Evolutionary conservation across 2,888 invertebrate species (phyloP).

Genomic region (Punctoribates punctum): DNA sequence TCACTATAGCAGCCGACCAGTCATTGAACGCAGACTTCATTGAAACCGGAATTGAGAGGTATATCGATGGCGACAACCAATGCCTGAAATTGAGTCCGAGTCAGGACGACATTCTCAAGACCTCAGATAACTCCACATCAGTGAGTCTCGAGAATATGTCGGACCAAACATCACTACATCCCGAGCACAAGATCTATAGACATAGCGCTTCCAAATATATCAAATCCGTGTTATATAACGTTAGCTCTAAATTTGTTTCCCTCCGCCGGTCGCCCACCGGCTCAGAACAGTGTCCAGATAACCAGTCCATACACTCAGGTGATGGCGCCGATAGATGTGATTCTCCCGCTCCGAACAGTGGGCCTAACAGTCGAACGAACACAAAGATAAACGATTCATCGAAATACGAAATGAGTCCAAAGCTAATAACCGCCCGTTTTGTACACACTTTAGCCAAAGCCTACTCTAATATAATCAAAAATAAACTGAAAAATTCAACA

Average conservation of each 20-base stretch:
- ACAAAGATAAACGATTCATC: constrained; percentile 43
- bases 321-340: constrained; percentile 28
- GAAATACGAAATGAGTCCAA: constrained; percentile 46
- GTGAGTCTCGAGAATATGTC: constrained; percentile 55
- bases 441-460: constrained; percentile 53
- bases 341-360: not conserved
- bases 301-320: constrained; percentile 22
- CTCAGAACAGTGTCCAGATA: constrained; percentile 30
- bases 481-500: constrained; percentile 50
- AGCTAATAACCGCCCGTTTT: constrained; percentile 48
- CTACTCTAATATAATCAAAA: constrained; percentile 53
- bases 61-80: not conserved
- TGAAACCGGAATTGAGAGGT: constrained; percentile 61
- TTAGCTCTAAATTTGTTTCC: constrained; percentile 48
- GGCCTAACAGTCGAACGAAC: not conserved
- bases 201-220: constrained; percentile 59
- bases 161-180: constrained; percentile 61
- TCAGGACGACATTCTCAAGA: constrained; percentile 51
- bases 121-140: constrained; percentile 53
- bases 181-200: constrained; percentile 71
- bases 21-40: constrained; percentile 62
- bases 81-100: constrained; percentile 31
- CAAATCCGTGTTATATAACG: constrained; percentile 51
- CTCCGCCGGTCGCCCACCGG: constrained; percentile 44
- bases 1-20: constrained; percentile 69